Percentiles rank a stretch among this genome's conserved stretches.
Conservation (phyloP, 2,797 vertebrate genomes). For the Enteromius thamalakanensis region DNA sequence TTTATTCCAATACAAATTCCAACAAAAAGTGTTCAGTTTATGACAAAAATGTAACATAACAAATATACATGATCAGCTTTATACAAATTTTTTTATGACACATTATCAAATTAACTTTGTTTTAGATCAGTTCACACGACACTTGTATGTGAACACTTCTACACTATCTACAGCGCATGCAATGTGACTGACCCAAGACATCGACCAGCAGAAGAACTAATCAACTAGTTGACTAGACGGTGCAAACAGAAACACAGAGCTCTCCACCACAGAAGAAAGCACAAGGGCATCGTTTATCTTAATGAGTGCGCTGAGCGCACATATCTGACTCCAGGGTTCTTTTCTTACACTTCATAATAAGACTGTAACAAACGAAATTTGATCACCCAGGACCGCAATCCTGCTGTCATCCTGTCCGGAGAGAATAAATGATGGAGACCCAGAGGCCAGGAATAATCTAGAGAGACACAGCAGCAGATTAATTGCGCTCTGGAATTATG, state of each 20-base stretch:
- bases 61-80: too few relatives aligned
- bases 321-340: constrained; percentile 12
- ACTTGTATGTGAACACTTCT: neutral
- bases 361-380: constrained; percentile 19
- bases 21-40: too few relatives aligned
- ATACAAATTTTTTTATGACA: too few relatives aligned
- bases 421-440: constrained; percentile 37
- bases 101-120: too few relatives aligned
- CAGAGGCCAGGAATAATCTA: constrained; percentile 39
- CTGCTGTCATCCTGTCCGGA: constrained; percentile 31
- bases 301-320: neutral
- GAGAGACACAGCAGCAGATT: constrained; percentile 44
- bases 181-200: neutral
- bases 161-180: neutral
- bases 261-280: neutral
- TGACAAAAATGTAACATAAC: too few relatives aligned
- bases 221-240: neutral
- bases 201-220: neutral
- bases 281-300: constrained; percentile 15
- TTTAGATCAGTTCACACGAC: too few relatives aligned
- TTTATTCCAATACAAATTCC: too few relatives aligned
- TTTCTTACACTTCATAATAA: constrained; percentile 34
- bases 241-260: neutral
- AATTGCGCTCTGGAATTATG: constrained; percentile 49
- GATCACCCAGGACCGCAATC: constrained; percentile 2